Evolutionary conservation across 2,888 invertebrate genomes (phyloP).

Genomic region (Eristalis arbustorum): DNA sequence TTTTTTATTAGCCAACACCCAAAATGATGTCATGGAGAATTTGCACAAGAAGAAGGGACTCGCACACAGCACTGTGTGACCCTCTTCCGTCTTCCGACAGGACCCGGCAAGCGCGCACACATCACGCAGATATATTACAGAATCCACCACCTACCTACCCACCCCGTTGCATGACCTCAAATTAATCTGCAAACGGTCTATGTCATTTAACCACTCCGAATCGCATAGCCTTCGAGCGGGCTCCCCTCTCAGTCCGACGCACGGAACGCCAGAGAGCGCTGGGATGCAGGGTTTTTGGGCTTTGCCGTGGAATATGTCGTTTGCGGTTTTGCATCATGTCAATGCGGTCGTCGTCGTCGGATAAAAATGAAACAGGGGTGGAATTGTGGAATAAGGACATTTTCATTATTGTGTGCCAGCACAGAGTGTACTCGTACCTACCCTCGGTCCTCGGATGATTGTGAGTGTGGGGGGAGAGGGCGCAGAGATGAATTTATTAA

Average conservation of each 20-base stretch:
- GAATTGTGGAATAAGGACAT: constrained; percentile 55
- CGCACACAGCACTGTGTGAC: constrained; percentile 36
- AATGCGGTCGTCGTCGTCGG: constrained; percentile 46
- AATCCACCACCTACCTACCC: constrained; percentile 28
- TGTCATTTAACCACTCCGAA: constrained; percentile 61
- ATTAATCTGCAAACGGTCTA: constrained; percentile 65
- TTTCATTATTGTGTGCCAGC: constrained; percentile 52
- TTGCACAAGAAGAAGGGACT: constrained; percentile 47
- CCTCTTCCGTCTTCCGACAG: constrained; percentile 49
- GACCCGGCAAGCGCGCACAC: neutral
- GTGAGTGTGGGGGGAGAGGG: neutral
- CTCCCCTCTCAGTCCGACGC: neutral
- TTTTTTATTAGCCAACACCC: constrained; percentile 60
- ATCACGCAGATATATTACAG: constrained; percentile 45
- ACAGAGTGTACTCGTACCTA: neutral
- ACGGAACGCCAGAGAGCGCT: too few species aligned
- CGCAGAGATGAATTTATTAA: constrained; percentile 63
- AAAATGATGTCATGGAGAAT: constrained; percentile 65
- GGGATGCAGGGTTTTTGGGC: constrained; percentile 9
- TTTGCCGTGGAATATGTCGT: constrained; percentile 50
- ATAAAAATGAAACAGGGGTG: constrained; percentile 62
- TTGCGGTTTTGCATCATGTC: constrained; percentile 66
- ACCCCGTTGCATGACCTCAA: constrained; percentile 67
- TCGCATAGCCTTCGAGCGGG: constrained; percentile 4
- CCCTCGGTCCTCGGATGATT: too few species aligned